These are phyloP conservation scores for Mormyrops attenuatus DNA, from an alignment of 2,797 vertebrate genomes.

Conservation along the genomic window DNA sequence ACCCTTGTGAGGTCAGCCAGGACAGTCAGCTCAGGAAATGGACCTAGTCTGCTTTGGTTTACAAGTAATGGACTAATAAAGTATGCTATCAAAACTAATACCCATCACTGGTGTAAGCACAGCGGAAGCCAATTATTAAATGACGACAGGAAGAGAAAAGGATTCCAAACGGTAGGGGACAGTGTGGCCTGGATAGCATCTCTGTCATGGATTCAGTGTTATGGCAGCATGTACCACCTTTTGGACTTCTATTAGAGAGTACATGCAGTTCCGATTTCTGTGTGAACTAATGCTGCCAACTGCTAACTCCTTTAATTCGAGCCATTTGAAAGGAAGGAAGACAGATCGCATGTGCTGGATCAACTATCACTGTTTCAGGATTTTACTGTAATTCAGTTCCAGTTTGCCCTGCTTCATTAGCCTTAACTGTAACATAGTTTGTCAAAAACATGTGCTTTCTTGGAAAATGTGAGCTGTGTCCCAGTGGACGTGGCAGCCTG, in stretches of 20 bases:
- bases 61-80: background rate
- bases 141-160: background rate
- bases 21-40: background rate
- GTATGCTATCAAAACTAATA: background rate
- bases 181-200: background rate
- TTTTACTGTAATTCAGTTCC: background rate
- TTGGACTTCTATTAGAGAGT: background rate
- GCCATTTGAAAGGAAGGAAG: background rate
- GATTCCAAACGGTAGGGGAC: background rate
- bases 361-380: background rate
- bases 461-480: background rate
- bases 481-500: background rate
- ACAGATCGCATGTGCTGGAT: background rate
- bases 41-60: background rate
- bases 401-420: background rate
- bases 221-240: background rate
- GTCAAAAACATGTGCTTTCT: background rate
- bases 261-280: background rate
- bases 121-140: background rate
- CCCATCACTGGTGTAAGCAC: background rate
- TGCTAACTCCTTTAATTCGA: background rate
- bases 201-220: background rate
- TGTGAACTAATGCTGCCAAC: background rate
- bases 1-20: background rate
- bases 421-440: background rate